These are phyloP conservation scores for Drosophila kikkawai DNA, from an alignment of 1,140 invertebrate genomes.

Conservation along the genomic window DNA sequence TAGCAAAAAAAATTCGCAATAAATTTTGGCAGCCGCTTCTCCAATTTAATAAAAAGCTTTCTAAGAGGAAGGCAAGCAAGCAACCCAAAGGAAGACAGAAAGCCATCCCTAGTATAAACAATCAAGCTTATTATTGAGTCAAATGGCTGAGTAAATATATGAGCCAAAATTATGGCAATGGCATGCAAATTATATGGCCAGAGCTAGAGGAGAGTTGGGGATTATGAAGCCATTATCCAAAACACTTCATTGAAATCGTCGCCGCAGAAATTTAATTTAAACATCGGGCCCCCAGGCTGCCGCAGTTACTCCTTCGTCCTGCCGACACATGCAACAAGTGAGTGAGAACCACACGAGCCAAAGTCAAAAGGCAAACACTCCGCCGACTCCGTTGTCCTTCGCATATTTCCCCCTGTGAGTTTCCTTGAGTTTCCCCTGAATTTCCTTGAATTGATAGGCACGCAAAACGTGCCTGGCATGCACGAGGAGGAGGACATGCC, in stretches of 20 bases:
- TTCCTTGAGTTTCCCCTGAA: conserved; percentile 7
- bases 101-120: conserved; percentile 57
- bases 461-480: conserved; percentile 76
- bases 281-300: conserved; percentile 25
- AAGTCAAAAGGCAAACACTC: conserved; percentile 51
- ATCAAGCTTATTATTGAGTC: conserved; percentile 72
- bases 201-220: conserved; percentile 21
- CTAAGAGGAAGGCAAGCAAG: not conserved
- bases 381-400: conserved; percentile 47
- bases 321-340: conserved; percentile 66
- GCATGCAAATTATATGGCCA: conserved; percentile 80
- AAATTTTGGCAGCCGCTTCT: conserved; percentile 69
- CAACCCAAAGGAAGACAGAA: not conserved
- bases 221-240: conserved; percentile 56
- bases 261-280: conserved; percentile 69
- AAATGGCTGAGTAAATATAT: conserved; percentile 74
- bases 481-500: conserved; percentile 52
- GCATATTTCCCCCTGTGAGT: conserved; percentile 21
- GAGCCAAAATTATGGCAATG: conserved; percentile 75
- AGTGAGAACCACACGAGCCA: conserved; percentile 22
- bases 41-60: conserved; percentile 82
- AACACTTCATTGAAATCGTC: conserved; percentile 55
- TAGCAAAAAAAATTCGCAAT: conserved; percentile 70
- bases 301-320: conserved; percentile 37
- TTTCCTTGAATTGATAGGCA: conserved; percentile 38